Evolutionary conservation across 2,888 invertebrate species (phyloP).

Genomic region (Phlogophora meticulosa): DNA sequence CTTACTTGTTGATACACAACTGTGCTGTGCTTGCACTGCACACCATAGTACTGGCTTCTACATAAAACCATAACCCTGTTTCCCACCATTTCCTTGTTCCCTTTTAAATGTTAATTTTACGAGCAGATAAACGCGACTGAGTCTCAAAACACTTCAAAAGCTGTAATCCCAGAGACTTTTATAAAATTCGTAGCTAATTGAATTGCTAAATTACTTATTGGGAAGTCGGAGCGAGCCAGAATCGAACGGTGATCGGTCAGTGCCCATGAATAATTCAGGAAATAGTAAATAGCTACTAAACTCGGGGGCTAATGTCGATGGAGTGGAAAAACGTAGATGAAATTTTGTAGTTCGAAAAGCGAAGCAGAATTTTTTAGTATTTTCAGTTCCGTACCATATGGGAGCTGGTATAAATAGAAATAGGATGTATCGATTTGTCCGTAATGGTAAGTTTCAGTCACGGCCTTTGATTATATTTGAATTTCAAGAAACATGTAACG

Average conservation of each 20-base stretch:
- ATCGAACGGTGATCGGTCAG: slow-evolving; percentile 74
- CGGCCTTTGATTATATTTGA: too few relatives aligned
- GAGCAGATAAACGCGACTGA: slow-evolving; percentile 62
- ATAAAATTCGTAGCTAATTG: slow-evolving; percentile 74
- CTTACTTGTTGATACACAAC: too few relatives aligned
- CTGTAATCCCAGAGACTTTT: slow-evolving; percentile 65
- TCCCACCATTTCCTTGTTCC: not conserved
- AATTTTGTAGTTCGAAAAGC: slow-evolving; percentile 37
- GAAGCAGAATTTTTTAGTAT: slow-evolving; percentile 37
- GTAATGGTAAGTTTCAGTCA: not conserved
- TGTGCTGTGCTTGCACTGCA: too few relatives aligned
- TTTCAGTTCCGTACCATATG: slow-evolving; percentile 28
- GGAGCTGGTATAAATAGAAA: slow-evolving; percentile 1
- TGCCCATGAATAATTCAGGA: slow-evolving; percentile 75
- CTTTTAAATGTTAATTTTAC: slow-evolving; percentile 57
- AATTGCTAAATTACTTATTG: slow-evolving; percentile 77
- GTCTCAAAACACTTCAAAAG: slow-evolving; percentile 61
- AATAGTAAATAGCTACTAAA: slow-evolving; percentile 62
- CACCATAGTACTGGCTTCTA: not conserved
- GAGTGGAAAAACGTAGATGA: slow-evolving; percentile 54
- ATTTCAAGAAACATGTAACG: too few relatives aligned
- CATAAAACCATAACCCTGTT: slow-evolving; percentile 9
- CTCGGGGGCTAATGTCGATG: slow-evolving; percentile 40
- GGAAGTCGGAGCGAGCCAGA: slow-evolving; percentile 62
- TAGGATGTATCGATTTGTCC: slow-evolving; percentile 5